phyloP scores from a whole-genome alignment of 2,113 vertebrate genomes.

The Diphyllodes magnificus region DNA sequence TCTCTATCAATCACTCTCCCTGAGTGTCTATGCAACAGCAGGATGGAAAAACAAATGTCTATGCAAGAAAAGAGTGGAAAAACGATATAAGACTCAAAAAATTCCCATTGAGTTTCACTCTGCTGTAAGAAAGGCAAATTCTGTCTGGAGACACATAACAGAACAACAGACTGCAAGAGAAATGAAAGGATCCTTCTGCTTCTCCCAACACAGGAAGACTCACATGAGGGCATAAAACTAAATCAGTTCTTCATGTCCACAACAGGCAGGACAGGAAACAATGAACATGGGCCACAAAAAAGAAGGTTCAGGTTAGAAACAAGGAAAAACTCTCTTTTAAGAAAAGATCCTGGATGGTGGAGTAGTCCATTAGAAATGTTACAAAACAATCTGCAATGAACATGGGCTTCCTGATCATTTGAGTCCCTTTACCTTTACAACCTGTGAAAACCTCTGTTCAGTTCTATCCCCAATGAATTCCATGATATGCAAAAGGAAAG shows the following conservation, averaged over 20 bases:
- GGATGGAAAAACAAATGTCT: neutral
- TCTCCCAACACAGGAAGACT: neutral
- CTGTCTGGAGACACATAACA: neutral
- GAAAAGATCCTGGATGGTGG: accelerated
- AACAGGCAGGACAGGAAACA: neutral
- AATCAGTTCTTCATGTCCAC: neutral
- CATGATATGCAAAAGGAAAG: neutral
- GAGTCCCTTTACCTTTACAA: neutral
- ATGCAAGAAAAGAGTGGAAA: neutral
- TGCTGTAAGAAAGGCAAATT: neutral
- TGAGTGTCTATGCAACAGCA: neutral
- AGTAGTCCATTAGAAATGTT: neutral
- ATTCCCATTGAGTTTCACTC: neutral
- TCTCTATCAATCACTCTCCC: neutral
- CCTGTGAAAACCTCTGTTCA: neutral
- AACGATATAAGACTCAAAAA: neutral
- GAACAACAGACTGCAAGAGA: neutral
- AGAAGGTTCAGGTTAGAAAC: neutral
- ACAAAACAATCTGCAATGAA: neutral
- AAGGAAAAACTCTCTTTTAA: neutral
- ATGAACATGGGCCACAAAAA: neutral
- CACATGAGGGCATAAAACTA: neutral
- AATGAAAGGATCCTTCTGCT: neutral
- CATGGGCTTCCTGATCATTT: neutral
- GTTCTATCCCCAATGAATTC: neutral